Evolutionary conservation across 2,888 invertebrate genomes (phyloP), one percentile per base, ranked within the genome.

Genomic region (Drosophila neonasuta): DNA sequence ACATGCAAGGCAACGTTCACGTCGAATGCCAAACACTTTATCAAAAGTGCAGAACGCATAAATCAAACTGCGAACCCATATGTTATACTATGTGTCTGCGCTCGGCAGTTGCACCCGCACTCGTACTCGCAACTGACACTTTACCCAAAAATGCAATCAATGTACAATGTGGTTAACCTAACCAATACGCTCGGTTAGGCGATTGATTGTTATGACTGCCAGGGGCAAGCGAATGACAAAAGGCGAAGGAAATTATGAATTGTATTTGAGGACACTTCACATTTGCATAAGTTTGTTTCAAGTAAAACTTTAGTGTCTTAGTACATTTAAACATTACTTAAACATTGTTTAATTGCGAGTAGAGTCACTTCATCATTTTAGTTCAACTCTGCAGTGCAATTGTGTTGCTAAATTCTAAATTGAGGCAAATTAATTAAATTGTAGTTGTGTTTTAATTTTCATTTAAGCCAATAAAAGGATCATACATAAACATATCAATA

Each of bases 1-100:
- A 24, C 32, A 48, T 64, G 64, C 63, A 7, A 49, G 60, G 68
- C 44, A 29, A 64, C 54, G 64, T 64, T 61, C 42, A 71, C 68
- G 44, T 59, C 71, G 41, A 77, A 73, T 79, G 81, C 64, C 79
- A 61, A 69, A 68, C 85, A 86, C 86, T 80, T 86, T 86, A 72
- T 81, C 87, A 86, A 81, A 70, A 74, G 68, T 74, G 76, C 74
- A 76, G 62, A 60, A 20, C 66, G 60, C 82, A 81, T 81, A 84
- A 86, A 85, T 81, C 81, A 81, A 76, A 81, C 48, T 44, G 13
- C 20, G 34, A 44, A 20, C 42, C 42, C 20, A 11, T 29, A 46
- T 15, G 36, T 36, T 36, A n/a, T 24, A 24, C 24, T 6, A 24
- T 24, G 24, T 11, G 11, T 50, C 52, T 62, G 64, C 66, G 57